Evolutionary conservation across 2,888 invertebrate species (phyloP).

Genomic region (Imbricaverruca yamaguchii): DNA sequence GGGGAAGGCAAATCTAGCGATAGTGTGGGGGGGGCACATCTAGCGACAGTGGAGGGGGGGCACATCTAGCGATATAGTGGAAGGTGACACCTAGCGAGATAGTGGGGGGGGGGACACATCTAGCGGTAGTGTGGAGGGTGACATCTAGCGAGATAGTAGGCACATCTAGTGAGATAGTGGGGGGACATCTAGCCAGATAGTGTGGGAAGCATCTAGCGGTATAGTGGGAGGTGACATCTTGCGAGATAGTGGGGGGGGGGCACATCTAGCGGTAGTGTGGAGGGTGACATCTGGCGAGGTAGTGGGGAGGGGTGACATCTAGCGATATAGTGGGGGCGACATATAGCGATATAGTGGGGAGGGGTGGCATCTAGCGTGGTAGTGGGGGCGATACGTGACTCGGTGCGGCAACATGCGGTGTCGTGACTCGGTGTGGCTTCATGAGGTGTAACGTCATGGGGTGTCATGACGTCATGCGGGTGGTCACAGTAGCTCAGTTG

Average conservation of each 20-base stretch:
- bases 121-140: background rate
- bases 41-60: background rate
- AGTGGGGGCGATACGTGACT: too few relatives aligned
- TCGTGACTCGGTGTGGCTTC: too few relatives aligned
- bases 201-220: too few relatives aligned
- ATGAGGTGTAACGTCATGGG: too few relatives aligned
- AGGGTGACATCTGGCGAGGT: background rate
- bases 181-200: background rate
- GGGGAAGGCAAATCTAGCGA: too few relatives aligned
- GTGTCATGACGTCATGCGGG: too few relatives aligned
- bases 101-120: background rate
- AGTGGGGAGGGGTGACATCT: background rate
- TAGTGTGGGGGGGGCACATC: background rate
- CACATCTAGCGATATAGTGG: background rate
- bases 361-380: too few relatives aligned
- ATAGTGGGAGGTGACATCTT: constrained; percentile 32
- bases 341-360: background rate
- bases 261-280: background rate
- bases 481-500: too few relatives aligned
- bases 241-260: background rate
- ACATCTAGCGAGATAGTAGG: background rate
- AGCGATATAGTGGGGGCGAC: constrained; percentile 31
- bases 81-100: too few relatives aligned
- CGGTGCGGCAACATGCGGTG: too few relatives aligned
- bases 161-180: too few relatives aligned